Evolutionary conservation across 2,113 vertebrate species (phyloP).

Genomic region (Pluvialis apricaria): DNA sequence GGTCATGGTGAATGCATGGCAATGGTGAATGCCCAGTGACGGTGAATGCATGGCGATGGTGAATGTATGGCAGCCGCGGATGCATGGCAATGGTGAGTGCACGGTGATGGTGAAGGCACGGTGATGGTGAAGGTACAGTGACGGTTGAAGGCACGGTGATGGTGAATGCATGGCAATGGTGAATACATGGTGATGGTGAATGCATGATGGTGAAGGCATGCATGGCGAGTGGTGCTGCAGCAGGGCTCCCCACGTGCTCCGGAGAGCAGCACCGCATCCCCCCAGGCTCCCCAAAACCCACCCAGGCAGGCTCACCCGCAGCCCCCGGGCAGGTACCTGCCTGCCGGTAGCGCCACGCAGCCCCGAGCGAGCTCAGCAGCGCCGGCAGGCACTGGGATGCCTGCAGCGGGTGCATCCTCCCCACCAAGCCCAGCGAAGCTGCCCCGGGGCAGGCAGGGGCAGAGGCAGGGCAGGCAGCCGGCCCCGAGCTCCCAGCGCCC

Average conservation of each 20-base stretch:
- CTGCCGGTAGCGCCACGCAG: accelerated
- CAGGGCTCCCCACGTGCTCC: accelerated
- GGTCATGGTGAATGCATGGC: too few species aligned
- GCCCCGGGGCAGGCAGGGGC: neutral
- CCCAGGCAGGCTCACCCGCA: neutral
- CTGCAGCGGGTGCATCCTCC: neutral
- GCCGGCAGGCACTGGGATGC: accelerated
- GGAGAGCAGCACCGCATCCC: neutral
- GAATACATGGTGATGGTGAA: neutral
- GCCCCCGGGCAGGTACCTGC: neutral
- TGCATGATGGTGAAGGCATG: accelerated
- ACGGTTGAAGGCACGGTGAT: neutral
- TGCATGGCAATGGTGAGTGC: too few species aligned
- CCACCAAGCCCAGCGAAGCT: neutral
- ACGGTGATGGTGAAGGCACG: neutral
- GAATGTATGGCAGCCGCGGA: neutral
- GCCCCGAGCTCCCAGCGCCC: neutral
- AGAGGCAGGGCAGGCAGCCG: neutral
- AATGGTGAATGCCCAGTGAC: too few species aligned
- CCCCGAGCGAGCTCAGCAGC: neutral
- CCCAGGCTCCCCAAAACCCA: neutral
- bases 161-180: neutral
- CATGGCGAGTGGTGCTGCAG: accelerated
- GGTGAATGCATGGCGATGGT: neutral
- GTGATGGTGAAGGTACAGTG: accelerated